Percentiles rank a stretch among this genome's conserved stretches.
Conservation (phyloP, 2,797 vertebrate species). For the Syncerus caffer region DNA sequence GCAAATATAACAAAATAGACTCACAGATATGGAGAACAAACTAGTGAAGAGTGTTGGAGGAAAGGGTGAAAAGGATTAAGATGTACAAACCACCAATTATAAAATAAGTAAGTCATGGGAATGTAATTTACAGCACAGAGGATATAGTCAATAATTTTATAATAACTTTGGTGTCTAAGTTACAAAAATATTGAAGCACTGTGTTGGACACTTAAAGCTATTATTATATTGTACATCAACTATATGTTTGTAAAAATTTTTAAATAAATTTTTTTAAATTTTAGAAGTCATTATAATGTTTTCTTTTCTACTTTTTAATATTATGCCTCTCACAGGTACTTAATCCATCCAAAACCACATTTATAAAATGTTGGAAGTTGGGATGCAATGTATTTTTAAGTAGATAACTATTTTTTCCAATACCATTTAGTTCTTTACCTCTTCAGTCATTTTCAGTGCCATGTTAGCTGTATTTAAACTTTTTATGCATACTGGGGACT, state of each 20-base stretch:
- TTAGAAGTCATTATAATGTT: neutral
- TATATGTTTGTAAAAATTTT: neutral
- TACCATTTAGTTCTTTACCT: neutral
- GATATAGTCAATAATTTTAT: neutral
- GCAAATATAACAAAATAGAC: neutral
- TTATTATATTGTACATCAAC: neutral
- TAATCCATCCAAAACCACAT: neutral
- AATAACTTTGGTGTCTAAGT: neutral
- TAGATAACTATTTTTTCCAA: neutral
- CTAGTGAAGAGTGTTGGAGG: neutral
- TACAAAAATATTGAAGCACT: neutral
- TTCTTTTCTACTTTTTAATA: neutral
- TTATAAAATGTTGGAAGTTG: neutral
- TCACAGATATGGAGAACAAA: neutral
- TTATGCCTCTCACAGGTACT: neutral
- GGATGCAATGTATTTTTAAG: neutral
- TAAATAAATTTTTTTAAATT: neutral
- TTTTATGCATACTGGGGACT: neutral
- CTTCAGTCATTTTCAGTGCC: neutral
- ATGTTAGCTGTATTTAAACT: neutral
- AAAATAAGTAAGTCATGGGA: neutral
- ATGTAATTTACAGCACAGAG: neutral
- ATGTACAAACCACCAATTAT: neutral
- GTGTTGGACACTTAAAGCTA: neutral
- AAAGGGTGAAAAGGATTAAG: neutral